A percentile compares a stretch with the other conserved stretches of the same genome.
Conservation (phyloP, 2,113 vertebrate species). For the Notiomystis cincta region DNA sequence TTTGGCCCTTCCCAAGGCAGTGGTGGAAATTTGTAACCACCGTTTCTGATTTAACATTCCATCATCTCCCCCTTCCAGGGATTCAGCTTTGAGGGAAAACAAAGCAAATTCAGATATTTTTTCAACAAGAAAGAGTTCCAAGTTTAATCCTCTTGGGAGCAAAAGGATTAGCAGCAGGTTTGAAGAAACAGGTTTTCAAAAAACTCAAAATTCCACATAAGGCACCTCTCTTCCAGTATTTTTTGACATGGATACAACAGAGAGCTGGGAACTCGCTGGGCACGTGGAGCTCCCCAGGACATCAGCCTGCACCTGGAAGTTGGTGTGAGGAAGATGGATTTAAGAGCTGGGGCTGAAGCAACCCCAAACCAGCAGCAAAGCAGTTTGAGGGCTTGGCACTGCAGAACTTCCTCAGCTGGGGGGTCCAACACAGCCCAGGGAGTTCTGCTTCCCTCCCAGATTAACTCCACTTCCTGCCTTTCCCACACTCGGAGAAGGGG, state of each 20-base stretch:
- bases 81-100: background rate
- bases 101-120: background rate
- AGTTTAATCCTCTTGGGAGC: background rate
- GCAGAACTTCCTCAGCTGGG: background rate
- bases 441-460: background rate
- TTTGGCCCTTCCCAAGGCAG: fast-evolving
- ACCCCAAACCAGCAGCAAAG: background rate
- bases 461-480: background rate
- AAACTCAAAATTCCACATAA: background rate
- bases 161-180: background rate
- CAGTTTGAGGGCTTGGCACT: background rate
- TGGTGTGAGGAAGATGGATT: background rate
- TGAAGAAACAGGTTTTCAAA: background rate
- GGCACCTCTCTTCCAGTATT: background rate
- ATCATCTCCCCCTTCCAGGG: background rate
- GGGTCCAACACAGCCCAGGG: fast-evolving
- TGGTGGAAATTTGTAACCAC: fast-evolving
- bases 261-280: background rate
- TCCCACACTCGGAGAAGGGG: background rate
- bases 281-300: fast-evolving
- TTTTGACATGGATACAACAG: background rate
- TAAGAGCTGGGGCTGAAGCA: background rate
- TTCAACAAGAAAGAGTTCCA: background rate
- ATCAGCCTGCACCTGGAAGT: no score
- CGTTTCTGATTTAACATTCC: background rate